phyloP scores from a whole-genome alignment of 2,888 invertebrate species.

The Tridacna gigas region DNA sequence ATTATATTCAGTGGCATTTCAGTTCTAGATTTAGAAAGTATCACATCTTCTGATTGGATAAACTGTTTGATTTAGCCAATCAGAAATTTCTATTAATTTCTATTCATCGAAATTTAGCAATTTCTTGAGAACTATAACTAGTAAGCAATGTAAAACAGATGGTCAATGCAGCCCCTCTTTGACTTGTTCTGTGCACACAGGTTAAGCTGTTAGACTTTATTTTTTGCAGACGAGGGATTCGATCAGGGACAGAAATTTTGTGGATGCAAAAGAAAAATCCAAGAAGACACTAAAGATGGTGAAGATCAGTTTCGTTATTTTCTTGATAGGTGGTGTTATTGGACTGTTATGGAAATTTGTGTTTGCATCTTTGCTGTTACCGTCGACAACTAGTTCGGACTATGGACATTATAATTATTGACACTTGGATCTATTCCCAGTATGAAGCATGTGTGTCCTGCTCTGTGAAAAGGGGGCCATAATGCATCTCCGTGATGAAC shows the following conservation, averaged over 20 bases:
- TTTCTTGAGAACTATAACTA: too few relatives aligned
- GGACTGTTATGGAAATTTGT: constrained; percentile 8
- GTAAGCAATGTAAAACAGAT: too few relatives aligned
- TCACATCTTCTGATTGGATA: too few relatives aligned
- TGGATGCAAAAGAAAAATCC: not conserved
- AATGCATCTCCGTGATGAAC: too few relatives aligned
- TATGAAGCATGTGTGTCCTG: too few relatives aligned
- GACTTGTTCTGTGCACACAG: not conserved
- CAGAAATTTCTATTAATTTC: too few relatives aligned
- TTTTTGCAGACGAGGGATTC: constrained; percentile 11
- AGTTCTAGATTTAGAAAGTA: too few relatives aligned
- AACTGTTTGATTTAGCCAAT: too few relatives aligned
- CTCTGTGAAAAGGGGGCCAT: too few relatives aligned
- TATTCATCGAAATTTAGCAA: too few relatives aligned
- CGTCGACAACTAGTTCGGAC: not conserved
- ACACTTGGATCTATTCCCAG: not conserved
- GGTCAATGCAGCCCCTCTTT: too few relatives aligned
- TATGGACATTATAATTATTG: not conserved
- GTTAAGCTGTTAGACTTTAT: not conserved
- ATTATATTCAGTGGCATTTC: too few relatives aligned
- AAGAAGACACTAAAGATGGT: not conserved
- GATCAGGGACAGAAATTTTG: constrained; percentile 10
- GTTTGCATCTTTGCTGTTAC: not conserved
- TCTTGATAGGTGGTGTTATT: not conserved
- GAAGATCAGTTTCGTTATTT: not conserved